Base-by-base conservation (phyloP, 1,140 invertebrate species). In the Mizuhopecten yessoensis region DNA sequence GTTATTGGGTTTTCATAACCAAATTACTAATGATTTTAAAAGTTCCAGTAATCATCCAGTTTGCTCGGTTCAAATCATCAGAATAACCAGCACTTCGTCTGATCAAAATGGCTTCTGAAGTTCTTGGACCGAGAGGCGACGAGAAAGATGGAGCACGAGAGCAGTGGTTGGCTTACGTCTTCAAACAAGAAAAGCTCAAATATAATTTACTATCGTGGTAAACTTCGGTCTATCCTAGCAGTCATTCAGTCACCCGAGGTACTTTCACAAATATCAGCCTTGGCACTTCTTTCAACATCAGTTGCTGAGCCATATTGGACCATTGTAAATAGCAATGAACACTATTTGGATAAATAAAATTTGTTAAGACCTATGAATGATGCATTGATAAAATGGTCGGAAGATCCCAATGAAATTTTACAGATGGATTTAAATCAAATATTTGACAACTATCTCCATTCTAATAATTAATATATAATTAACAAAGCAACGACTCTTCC, bases 61-160 rank as follows among this genome's bases (percentile, higher is more conserved):
- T 90, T 90, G 86, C n/a, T 0, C 36, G 49, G 33, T 90, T 90
- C 49, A 88, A 88, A 33, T 15, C n/a, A 10, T 39, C 87, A 20
- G 92, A 93, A 33, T 42, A 86, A 33, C 34, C 92, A 33, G 75
- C 90, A 11, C 20, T 36, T 0, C 49, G 92, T 3, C 86, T 88
- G 15, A 93, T 91, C 15, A 0, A 91, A 5, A 75, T 34, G 10
- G 39, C 90, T 17, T 87, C 75, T 57, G 91, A 92, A 34, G 49
- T 91, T 34, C 90, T 92, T 15, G 92, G 91, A 34, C 91, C 92
- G 3, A 75, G 92, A 23, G 91, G 91, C 0, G 92, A 93, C 49
- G 92, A 92, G 36, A 93, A 92, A 89, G 92, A 92, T 86, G 91
- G 92, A 13, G 88, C 33, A 39, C 0, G 91, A 9, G 87, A 92